Conservation (phyloP, 2,797 vertebrate species). For the Phrynocephalus forsythii region DNA sequence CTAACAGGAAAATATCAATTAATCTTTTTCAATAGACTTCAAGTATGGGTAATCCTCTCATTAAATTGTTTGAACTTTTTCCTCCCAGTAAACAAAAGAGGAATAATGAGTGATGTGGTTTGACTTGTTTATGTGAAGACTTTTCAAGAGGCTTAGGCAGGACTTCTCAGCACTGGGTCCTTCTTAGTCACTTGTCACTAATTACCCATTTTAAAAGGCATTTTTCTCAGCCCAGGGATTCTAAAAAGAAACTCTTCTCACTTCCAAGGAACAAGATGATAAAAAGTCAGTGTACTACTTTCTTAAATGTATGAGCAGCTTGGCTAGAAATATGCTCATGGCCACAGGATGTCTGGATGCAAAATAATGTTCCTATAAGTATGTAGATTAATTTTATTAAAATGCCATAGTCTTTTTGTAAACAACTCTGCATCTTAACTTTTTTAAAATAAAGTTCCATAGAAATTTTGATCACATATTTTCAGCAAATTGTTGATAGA, state of each 20-base stretch:
- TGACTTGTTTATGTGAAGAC: slow-evolving; percentile 87
- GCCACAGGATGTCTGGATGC: neutral
- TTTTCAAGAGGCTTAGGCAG: slow-evolving; percentile 90
- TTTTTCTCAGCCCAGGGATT: slow-evolving; percentile 79
- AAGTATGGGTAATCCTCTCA: slow-evolving; percentile 91
- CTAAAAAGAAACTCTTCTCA: slow-evolving; percentile 70
- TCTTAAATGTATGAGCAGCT: slow-evolving; percentile 30
- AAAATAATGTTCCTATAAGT: slow-evolving; percentile 5
- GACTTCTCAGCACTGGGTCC: slow-evolving; percentile 82
- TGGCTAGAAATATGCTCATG: slow-evolving; percentile 29
- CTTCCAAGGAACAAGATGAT: slow-evolving; percentile 60
- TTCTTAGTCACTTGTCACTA: slow-evolving; percentile 85
- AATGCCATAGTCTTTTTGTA: slow-evolving; percentile 6
- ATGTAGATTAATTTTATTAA: slow-evolving; percentile 14
- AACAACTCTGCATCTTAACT: neutral
- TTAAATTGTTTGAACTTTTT: slow-evolving; percentile 88
- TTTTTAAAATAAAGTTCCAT: slow-evolving; percentile 1
- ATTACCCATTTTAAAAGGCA: slow-evolving; percentile 87
- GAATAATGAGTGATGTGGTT: slow-evolving; percentile 86
- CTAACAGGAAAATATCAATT: slow-evolving; percentile 94
- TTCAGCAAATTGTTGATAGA: slow-evolving; percentile 31
- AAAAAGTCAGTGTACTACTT: slow-evolving; percentile 62
- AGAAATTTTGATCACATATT: slow-evolving; percentile 19
- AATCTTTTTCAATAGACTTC: slow-evolving; percentile 87
- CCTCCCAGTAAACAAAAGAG: slow-evolving; percentile 86